These are phyloP conservation scores for Odocoileus hemionus DNA, from an alignment of 2,113 vertebrate genomes.

Conservation along the genomic window DNA sequence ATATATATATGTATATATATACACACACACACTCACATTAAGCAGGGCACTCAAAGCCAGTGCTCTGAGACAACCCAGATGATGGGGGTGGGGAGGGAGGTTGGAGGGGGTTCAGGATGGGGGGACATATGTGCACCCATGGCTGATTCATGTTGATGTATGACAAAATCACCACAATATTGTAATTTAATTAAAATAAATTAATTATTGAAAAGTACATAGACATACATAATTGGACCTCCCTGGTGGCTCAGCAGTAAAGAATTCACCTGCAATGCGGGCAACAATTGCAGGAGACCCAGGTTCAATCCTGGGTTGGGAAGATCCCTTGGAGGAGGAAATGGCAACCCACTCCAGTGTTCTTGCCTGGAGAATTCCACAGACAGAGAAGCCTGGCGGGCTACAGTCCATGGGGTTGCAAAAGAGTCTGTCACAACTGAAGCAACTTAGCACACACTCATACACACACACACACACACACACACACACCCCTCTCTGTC, in stretches of 20 bases:
- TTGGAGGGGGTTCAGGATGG: neutral
- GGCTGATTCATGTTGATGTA: neutral
- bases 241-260: neutral
- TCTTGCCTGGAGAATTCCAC: neutral
- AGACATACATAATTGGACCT: neutral
- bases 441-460: neutral
- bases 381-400: neutral
- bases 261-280: accelerated
- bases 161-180: neutral
- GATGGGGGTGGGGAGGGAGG: neutral
- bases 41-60: neutral
- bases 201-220: neutral
- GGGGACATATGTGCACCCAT: neutral
- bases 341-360: neutral
- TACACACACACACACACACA: neutral
- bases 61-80: neutral
- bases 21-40: neutral
- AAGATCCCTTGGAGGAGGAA: neutral
- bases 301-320: neutral
- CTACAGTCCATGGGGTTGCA: neutral
- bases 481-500: neutral
- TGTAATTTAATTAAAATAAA: neutral
- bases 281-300: neutral
- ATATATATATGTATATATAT: neutral
- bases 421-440: neutral